These are phyloP conservation scores for Lapara coniferarum DNA, from an alignment of 2,888 invertebrate genomes.

Conservation along the genomic window DNA sequence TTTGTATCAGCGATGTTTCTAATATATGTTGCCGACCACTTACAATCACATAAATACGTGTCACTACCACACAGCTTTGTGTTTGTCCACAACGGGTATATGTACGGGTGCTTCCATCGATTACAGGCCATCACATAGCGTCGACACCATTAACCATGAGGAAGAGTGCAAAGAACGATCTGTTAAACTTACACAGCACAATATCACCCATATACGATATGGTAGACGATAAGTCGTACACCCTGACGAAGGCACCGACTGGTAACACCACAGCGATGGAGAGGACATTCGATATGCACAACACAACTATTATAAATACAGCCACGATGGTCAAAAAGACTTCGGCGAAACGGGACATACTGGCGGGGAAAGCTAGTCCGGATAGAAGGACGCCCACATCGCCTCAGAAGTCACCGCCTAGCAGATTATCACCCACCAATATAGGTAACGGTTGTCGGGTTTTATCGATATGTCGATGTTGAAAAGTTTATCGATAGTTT, in stretches of 20 bases:
- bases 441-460: constrained; percentile 45
- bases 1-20: not conserved
- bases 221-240: constrained; percentile 66
- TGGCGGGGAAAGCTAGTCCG: constrained; percentile 54
- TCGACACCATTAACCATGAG: constrained; percentile 70
- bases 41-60: not conserved
- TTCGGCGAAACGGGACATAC: constrained; percentile 65
- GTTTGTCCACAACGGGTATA: constrained; percentile 12
- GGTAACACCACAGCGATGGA: constrained; percentile 49
- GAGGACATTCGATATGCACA: constrained; percentile 56
- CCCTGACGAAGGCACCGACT: constrained; percentile 52
- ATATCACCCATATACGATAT: constrained; percentile 77
- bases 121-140: constrained; percentile 64
- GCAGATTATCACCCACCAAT: constrained; percentile 48
- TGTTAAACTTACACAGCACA: constrained; percentile 65
- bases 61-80: constrained; percentile 2
- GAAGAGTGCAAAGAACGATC: constrained; percentile 55
- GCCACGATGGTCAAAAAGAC: constrained; percentile 64
- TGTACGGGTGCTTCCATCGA: constrained; percentile 21
- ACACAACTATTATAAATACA: constrained; percentile 65
- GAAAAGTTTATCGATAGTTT: not conserved
- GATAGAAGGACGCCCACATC: constrained; percentile 58
- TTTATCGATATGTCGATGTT: not conserved
- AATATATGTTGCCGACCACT: not conserved
- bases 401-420: constrained; percentile 45